Conservation (phyloP, 2,888 invertebrate genomes). For the Nomada ruficornis region DNA sequence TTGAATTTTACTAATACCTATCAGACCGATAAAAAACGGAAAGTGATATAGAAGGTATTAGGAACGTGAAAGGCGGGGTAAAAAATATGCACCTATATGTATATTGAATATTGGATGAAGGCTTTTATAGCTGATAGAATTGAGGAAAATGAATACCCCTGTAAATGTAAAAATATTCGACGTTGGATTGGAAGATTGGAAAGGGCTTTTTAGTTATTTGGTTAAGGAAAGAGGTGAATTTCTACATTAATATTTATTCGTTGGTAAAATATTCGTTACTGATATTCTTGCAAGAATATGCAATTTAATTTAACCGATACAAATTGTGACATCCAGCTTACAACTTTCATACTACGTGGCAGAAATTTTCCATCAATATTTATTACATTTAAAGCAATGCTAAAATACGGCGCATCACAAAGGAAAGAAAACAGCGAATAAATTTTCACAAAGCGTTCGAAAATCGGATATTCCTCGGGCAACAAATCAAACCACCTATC, state of each 20-base stretch:
- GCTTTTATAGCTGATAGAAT: conserved; percentile 36
- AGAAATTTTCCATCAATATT: no score
- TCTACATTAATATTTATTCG: background rate
- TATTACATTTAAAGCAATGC: no score
- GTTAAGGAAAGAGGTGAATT: conserved; percentile 21
- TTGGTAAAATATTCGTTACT: background rate
- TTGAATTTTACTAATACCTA: conserved; percentile 3
- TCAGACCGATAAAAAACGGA: conserved; percentile 8
- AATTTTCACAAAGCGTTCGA: background rate
- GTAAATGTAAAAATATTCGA: conserved; percentile 9
- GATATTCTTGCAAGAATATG: background rate
- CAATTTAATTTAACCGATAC: no score
- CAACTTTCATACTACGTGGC: no score
- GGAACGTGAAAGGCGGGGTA: conserved; percentile 19
- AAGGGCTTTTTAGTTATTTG: conserved; percentile 9
- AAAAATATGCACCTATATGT: background rate
- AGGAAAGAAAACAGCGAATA: background rate
- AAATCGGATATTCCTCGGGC: background rate
- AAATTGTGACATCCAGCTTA: no score
- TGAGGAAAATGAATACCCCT: conserved; percentile 28
- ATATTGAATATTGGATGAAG: conserved; percentile 48
- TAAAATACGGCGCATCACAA: no score
- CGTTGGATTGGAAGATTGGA: conserved; percentile 1
- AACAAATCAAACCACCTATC: conserved; percentile 12
- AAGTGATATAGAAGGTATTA: conserved; percentile 16